Conservation (phyloP, 2,888 invertebrate genomes). For the Acronicta aceris region DNA sequence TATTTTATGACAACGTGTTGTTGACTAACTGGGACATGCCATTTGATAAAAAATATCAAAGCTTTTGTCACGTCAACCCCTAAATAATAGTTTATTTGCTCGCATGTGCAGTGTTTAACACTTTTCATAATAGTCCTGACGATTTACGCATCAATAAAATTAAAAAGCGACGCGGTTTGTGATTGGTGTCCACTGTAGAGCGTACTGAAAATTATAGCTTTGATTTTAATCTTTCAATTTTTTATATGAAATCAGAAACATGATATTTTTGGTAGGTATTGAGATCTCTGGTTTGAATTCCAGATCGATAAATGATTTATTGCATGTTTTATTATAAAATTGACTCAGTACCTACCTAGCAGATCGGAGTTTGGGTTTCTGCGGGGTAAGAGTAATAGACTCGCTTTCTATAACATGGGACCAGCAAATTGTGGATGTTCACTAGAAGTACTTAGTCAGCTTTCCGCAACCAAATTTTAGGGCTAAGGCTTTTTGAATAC, state of each 20-base stretch:
- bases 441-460: too few species aligned
- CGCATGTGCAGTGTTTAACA: slow-evolving; percentile 44
- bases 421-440: too few species aligned
- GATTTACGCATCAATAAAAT: slow-evolving; percentile 69
- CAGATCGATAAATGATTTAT: too few species aligned
- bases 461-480: too few species aligned
- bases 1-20: slow-evolving; percentile 43
- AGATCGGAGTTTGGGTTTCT: too few species aligned
- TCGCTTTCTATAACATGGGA: too few species aligned
- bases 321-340: too few species aligned
- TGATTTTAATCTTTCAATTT: slow-evolving; percentile 5
- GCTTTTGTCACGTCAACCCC: slow-evolving; percentile 54
- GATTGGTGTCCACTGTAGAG: slow-evolving; percentile 30
- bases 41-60: slow-evolving; percentile 50
- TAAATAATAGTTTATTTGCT: slow-evolving; percentile 46
- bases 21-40: slow-evolving; percentile 42
- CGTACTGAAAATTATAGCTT: slow-evolving; percentile 44
- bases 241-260: background rate
- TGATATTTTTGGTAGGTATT: slow-evolving; percentile 1
- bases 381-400: too few species aligned
- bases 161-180: slow-evolving; percentile 62
- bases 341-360: too few species aligned
- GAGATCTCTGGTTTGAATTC: too few species aligned
- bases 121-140: slow-evolving; percentile 55
- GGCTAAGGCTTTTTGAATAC: too few species aligned